A percentile compares a stretch with the other conserved stretches of the same genome.
Evolutionary conservation across 2,797 vertebrate species (phyloP).

Genomic region (Rousettus madagascariensis): DNA sequence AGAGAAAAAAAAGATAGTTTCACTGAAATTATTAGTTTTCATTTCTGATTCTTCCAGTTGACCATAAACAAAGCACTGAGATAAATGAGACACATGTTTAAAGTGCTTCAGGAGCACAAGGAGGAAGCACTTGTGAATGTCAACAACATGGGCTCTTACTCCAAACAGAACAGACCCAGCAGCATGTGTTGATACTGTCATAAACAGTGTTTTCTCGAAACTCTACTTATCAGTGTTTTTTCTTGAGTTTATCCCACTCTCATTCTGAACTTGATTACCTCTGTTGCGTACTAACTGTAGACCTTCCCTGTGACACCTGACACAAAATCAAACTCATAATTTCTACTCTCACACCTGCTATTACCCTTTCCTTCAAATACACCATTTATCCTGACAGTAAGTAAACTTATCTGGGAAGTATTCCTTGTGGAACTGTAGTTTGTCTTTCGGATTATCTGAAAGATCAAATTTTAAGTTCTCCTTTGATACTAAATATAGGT

Average conservation of each 20-base stretch:
- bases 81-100: not conserved
- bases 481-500: not conserved
- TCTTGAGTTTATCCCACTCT: not conserved
- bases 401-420: conserved; percentile 66
- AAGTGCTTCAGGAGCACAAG: not conserved
- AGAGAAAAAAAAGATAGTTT: not conserved
- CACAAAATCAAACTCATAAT: conserved; percentile 36
- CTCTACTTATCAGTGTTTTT: conserved; percentile 14
- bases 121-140: not conserved
- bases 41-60: not conserved
- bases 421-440: conserved; percentile 18
- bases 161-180: not conserved
- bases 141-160: not conserved
- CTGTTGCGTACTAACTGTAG: conserved; percentile 6
- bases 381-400: conserved; percentile 68
- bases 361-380: conserved; percentile 47
- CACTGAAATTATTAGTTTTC: not conserved
- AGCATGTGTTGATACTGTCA: not conserved
- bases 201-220: not conserved
- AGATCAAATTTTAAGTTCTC: conserved; percentile 59
- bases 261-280: not conserved
- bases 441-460: conserved; percentile 49
- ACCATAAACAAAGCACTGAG: not conserved
- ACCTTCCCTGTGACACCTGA: not conserved
- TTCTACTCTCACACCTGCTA: conserved; percentile 59